Conservation (phyloP, 2,888 invertebrate species). For the Netelia melanura region DNA sequence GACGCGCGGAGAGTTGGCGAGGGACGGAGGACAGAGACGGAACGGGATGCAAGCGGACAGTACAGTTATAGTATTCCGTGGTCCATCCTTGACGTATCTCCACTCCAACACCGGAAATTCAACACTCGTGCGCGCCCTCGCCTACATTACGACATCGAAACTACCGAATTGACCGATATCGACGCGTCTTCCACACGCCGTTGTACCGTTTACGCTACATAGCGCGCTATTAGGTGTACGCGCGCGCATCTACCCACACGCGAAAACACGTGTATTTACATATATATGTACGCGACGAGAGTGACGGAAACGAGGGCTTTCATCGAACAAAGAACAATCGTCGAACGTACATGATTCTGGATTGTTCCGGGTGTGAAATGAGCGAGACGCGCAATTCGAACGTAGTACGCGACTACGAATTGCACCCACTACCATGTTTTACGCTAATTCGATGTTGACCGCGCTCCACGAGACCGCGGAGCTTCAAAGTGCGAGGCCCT, state of each 20-base stretch:
- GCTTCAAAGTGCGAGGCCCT: too few species aligned
- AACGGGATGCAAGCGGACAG: constrained; percentile 24
- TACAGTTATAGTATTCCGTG: constrained; percentile 52
- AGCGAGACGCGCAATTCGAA: constrained; percentile 56
- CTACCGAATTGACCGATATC: constrained; percentile 57
- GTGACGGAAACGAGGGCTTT: constrained; percentile 40
- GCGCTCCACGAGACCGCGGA: constrained; percentile 29
- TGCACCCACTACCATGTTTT: constrained; percentile 39
- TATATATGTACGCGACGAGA: constrained; percentile 21
- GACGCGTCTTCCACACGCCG: constrained; percentile 56
- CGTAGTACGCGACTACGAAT: constrained; percentile 38
- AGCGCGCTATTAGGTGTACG: background rate
- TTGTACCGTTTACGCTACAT: constrained; percentile 25
- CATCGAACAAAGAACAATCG: constrained; percentile 69
- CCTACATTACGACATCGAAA: constrained; percentile 49
- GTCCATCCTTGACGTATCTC: constrained; percentile 52
- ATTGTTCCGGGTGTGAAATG: constrained; percentile 64
- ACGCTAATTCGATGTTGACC: constrained; percentile 60
- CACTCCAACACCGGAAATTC: constrained; percentile 60
- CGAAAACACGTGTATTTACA: background rate
- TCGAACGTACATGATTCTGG: constrained; percentile 60
- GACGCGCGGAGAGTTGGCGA: background rate
- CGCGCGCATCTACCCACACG: background rate
- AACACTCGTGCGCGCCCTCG: constrained; percentile 54
- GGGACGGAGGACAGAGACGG: background rate